Conservation (phyloP, 2,113 vertebrate genomes). For the Rhynchopsitta pachyrhyncha region DNA sequence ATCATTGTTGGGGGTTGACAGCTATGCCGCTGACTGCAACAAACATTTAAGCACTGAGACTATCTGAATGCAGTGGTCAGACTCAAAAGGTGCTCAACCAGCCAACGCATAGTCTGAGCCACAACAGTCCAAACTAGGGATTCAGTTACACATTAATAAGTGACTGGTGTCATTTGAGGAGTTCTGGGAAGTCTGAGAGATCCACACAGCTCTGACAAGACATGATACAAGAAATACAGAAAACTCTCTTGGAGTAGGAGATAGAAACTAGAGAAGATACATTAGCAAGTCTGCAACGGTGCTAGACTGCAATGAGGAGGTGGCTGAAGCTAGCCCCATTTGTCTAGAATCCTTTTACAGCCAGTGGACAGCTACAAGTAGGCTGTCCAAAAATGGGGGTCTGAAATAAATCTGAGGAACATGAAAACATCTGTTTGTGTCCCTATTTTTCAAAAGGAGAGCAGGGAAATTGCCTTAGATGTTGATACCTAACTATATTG, state of each 20-base stretch:
- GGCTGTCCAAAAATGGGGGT: not conserved
- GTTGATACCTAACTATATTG: not conserved
- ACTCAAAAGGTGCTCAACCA: not conserved
- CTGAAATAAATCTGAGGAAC: not conserved
- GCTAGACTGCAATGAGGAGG: not conserved
- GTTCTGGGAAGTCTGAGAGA: not conserved
- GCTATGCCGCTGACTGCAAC: not conserved
- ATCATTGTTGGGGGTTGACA: not conserved
- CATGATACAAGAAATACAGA: not conserved
- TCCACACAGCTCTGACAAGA: not conserved
- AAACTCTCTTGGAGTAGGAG: not conserved
- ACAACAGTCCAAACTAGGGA: not conserved
- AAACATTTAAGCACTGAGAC: not conserved
- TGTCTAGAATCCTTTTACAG: not conserved
- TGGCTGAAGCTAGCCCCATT: not conserved
- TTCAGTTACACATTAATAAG: not conserved
- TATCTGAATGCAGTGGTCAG: not conserved
- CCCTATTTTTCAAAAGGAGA: not conserved
- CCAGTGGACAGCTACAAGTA: not conserved
- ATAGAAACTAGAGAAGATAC: not conserved
- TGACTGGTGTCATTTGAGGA: not conserved
- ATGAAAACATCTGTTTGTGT: not conserved
- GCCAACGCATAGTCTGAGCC: not conserved
- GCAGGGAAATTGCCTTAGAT: not conserved
- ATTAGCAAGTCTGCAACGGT: not conserved